phyloP scores from a whole-genome alignment of 1,140 invertebrate species.

The Diuraphis noxia region DNA sequence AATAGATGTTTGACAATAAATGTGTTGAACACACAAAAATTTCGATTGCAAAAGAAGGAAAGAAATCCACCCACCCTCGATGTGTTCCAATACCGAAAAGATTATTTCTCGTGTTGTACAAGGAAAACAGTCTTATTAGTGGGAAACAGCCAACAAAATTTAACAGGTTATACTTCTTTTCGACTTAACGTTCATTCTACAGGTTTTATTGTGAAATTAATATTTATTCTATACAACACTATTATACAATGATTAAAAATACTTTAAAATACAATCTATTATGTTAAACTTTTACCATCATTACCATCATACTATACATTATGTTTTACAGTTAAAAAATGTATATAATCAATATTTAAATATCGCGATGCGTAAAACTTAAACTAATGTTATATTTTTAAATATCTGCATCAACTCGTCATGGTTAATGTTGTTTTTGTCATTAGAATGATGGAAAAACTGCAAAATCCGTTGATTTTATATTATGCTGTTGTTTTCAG shows the following conservation, averaged over 20 bases:
- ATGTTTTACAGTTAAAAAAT: background rate
- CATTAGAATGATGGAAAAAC: background rate
- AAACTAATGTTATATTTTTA: background rate
- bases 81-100: background rate
- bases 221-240: background rate
- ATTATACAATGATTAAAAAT: background rate
- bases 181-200: background rate
- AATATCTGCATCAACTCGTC: background rate
- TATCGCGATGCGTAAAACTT: background rate
- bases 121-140: slow-evolving; percentile 1
- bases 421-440: background rate
- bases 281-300: no score
- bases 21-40: background rate
- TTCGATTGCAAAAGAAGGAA: background rate
- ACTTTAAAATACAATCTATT: background rate
- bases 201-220: background rate
- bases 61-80: background rate
- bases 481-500: background rate
- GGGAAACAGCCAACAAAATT: slow-evolving; percentile 30
- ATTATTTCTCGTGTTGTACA: background rate
- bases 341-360: background rate
- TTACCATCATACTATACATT: background rate
- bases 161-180: background rate
- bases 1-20: slow-evolving; percentile 31
- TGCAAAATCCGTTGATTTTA: background rate